Base-by-base conservation (phyloP, 2,888 invertebrate species). In the Romanomermis culicivorax region DNA sequence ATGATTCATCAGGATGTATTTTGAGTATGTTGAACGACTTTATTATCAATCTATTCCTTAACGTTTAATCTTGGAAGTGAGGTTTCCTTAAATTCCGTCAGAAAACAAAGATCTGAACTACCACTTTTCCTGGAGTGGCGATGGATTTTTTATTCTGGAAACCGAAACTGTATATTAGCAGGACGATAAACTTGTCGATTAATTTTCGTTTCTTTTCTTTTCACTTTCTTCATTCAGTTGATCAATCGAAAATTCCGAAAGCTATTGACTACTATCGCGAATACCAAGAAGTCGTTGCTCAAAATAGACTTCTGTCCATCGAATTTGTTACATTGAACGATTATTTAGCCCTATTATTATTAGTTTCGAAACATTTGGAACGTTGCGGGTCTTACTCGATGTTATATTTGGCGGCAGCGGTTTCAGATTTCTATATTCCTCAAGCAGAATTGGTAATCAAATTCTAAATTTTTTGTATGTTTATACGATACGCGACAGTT, bases 361-460 rank as follows among this genome's bases (percentile, higher is more conserved):
- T 82, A 17, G 80, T 82, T 24, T 83, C 86, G 64, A 77, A 80
- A 14, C 70, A 75, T 48, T 74, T 81, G 51, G 7, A 23, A 23
- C 47, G 23, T 7, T 23, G 11, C 7, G 80, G 80, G 4, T 69
- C 77, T 1, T 74, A 76, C 29, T 85, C 83, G 0, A 70, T 91
- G 63, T 72, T 97, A n/a, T 97, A 88, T 70, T 76, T 97, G 54
- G 93, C 95, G 23, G 97, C 97, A 1, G 97, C 97, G 2, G 97
- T 95, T 0, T 91, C 95, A 0, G 97, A 97, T 74, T 97, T 97
- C 76, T 95, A 95, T 72, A 80, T 99, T 70, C 93, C 93, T 49
- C 79, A 81, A 61, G 80, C 82, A 68, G 77, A 85, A 76, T 82
- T 95, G 81, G 89, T 89, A 71, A 76, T 72, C 42, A 4, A n/a